phyloP scores from a whole-genome alignment of 2,888 invertebrate species.

The Hesperia comma region DNA sequence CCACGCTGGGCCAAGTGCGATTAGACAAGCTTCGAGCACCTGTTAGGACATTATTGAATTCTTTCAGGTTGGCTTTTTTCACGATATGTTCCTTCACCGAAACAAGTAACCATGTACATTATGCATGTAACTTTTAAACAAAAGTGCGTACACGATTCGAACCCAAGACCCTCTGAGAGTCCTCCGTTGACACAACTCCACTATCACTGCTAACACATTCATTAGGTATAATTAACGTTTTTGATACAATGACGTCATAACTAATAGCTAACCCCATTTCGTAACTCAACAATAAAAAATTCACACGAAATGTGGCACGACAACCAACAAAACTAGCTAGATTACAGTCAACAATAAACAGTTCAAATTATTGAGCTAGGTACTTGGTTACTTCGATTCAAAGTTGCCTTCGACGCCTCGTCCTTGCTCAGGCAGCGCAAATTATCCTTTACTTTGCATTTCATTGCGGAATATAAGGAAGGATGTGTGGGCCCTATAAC shows the following conservation, averaged over 20 bases:
- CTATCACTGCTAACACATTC: too few species aligned
- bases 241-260: not conserved
- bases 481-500: conserved; percentile 12
- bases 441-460: conserved; percentile 16
- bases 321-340: not conserved
- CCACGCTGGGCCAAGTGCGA: too few species aligned
- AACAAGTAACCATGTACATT: too few species aligned
- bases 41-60: too few species aligned
- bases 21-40: too few species aligned
- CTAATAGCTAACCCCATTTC: not conserved
- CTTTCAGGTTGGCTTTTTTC: too few species aligned
- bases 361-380: not conserved
- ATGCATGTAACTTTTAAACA: too few species aligned
- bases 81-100: too few species aligned
- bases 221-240: too few species aligned
- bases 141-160: too few species aligned
- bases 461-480: conserved; percentile 14
- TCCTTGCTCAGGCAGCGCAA: conserved; percentile 10
- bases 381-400: not conserved
- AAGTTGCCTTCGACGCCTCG: not conserved
- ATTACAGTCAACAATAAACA: not conserved
- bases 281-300: conserved; percentile 1
- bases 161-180: too few species aligned
- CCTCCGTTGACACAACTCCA: too few species aligned
- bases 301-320: conserved; percentile 4